Conservation (phyloP, 2,797 vertebrate genomes). For the Scyliorhinus canicula region DNA sequence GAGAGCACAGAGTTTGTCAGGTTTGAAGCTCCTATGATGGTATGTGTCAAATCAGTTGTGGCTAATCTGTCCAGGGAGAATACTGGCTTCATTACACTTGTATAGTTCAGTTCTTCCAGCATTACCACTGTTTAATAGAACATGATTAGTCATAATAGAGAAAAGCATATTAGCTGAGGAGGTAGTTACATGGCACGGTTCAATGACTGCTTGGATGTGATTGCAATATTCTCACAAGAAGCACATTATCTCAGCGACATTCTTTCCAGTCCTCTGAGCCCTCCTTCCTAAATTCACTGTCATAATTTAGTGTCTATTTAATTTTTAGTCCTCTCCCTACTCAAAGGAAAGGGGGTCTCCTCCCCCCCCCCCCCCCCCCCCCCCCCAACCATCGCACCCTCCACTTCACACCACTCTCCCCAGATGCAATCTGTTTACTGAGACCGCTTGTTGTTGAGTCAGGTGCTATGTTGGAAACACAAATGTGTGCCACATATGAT, state of each 20-base stretch:
- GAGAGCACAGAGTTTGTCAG: conserved; percentile 70
- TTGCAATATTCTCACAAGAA: conserved; percentile 66
- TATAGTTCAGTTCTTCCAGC: conserved; percentile 70
- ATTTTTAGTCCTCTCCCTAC: conserved; percentile 41
- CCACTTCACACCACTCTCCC: neutral
- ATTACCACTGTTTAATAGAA: conserved; percentile 73
- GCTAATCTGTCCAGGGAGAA: conserved; percentile 75
- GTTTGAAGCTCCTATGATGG: conserved; percentile 74
- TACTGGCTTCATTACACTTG: conserved; percentile 74
- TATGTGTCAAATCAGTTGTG: conserved; percentile 76
- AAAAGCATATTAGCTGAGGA: conserved; percentile 72
- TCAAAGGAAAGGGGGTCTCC: conserved; percentile 39
- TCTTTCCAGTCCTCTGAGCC: conserved; percentile 64
- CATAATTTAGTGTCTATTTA: conserved; percentile 75
- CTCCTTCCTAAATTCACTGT: conserved; percentile 74
- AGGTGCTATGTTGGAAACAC: neutral
- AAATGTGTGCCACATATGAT: neutral
- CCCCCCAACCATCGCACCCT: neutral
- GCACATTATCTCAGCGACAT: conserved; percentile 67
- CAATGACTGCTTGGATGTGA: conserved; percentile 67
- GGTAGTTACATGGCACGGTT: conserved; percentile 67
- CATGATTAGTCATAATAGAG: conserved; percentile 75
- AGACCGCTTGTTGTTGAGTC: neutral
- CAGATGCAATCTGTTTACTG: neutral
- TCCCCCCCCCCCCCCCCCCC: neutral